Evolutionary conservation across 2,113 vertebrate genomes (phyloP).

Genomic region (Brevimyrus niger): DNA sequence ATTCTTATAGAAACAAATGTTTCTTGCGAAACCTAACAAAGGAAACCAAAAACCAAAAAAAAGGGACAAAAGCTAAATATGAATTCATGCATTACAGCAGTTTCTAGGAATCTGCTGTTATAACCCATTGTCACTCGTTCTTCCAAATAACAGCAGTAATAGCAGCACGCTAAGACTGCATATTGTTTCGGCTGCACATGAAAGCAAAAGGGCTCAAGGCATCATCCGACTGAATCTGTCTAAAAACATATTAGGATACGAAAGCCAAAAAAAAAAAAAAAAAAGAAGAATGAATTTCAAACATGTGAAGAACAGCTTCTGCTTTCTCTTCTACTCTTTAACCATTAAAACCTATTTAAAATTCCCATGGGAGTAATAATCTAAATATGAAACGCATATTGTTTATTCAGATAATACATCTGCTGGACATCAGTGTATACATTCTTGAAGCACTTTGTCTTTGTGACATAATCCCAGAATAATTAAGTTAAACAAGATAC

Average conservation of each 20-base stretch:
- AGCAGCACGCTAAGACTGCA: not conserved
- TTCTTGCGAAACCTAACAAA: not conserved
- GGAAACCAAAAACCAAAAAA: not conserved
- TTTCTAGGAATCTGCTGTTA: not conserved
- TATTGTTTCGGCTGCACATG: not conserved
- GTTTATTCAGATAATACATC: not conserved
- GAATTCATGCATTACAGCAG: not conserved
- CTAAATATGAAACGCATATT: not conserved
- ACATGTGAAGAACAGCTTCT: not conserved
- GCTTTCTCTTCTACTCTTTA: not conserved
- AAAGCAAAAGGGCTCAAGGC: not conserved
- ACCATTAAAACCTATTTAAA: not conserved
- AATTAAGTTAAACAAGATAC: not conserved
- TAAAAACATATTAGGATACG: not conserved
- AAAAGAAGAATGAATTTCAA: not conserved
- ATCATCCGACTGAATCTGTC: not conserved
- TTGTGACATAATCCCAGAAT: not conserved
- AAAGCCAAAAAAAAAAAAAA: not conserved
- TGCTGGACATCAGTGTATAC: not conserved
- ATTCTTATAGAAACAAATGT: not conserved
- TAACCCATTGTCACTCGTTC: not conserved
- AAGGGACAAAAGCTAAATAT: not conserved
- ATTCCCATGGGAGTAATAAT: not conserved
- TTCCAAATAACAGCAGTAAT: not conserved
- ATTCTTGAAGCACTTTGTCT: not conserved